phyloP scores from a whole-genome alignment of 2,113 vertebrate species.

The Neotoma lepida region DNA sequence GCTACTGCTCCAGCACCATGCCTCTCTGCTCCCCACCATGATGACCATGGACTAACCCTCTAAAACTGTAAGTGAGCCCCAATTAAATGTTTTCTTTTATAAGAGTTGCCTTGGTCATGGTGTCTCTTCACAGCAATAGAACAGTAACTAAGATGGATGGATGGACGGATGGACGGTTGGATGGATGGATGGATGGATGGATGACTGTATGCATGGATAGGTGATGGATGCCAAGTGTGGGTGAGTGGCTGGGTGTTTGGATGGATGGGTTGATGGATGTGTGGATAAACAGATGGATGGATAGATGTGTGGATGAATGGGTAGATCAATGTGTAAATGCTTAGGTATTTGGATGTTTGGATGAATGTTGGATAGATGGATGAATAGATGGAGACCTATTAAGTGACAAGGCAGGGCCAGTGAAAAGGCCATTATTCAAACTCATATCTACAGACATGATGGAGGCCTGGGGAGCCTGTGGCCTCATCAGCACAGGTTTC shows the following conservation, averaged over 20 bases:
- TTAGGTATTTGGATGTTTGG: neutral
- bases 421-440: neutral
- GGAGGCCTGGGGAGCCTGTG: neutral
- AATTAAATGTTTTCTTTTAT: neutral
- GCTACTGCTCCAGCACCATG: neutral
- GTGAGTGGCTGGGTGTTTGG: neutral
- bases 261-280: too few relatives aligned
- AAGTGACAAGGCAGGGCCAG: neutral
- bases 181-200: neutral
- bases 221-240: neutral
- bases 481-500: neutral
- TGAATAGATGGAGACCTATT: neutral
- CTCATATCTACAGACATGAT: rapidly evolving
- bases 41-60: neutral
- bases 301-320: too few relatives aligned
- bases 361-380: neutral
- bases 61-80: neutral
- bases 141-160: neutral
- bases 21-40: neutral
- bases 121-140: neutral
- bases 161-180: neutral
- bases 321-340: neutral
- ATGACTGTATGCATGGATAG: neutral
- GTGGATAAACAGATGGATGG: neutral
- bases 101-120: neutral